Evolutionary conservation across 2,797 vertebrate genomes (phyloP).

Genomic region (Hyperoplus immaculatus): DNA sequence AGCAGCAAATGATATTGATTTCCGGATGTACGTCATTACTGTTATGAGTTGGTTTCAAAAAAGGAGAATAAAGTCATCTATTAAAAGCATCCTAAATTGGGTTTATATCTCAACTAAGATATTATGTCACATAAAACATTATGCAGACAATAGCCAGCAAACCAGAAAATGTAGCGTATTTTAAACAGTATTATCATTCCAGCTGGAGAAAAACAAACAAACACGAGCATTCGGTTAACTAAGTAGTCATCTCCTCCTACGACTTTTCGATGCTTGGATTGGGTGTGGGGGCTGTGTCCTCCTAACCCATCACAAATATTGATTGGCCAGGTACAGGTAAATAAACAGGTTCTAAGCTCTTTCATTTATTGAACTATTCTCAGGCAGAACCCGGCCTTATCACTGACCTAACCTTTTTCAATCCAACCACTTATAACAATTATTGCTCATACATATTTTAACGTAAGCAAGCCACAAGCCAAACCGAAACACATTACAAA

Average conservation of each 20-base stretch:
- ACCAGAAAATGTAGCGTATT: background rate
- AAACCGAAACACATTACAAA: constrained; percentile 1
- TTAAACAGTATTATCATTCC: background rate
- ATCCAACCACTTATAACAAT: background rate
- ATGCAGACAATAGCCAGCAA: background rate
- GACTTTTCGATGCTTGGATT: background rate
- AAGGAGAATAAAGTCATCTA: background rate
- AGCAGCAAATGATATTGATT: constrained; percentile 47
- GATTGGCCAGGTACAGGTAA: background rate
- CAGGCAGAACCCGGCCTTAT: background rate
- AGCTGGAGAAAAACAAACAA: background rate
- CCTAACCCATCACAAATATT: background rate
- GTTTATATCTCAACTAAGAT: background rate
- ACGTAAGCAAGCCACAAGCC: background rate
- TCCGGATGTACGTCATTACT: constrained; percentile 29
- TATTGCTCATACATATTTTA: background rate
- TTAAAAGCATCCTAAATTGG: background rate
- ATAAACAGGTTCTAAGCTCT: background rate
- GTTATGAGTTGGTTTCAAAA: constrained; percentile 15
- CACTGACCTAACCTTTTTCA: background rate
- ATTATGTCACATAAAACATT: background rate
- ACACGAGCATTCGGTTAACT: background rate
- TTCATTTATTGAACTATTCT: no score
- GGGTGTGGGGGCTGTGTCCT: background rate
- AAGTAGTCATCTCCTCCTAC: background rate